A percentile compares a stretch with the other conserved stretches of the same genome.
These are phyloP conservation scores for Oriolus oriolus DNA, from an alignment of 2,113 vertebrate genomes.

Conservation along the genomic window DNA sequence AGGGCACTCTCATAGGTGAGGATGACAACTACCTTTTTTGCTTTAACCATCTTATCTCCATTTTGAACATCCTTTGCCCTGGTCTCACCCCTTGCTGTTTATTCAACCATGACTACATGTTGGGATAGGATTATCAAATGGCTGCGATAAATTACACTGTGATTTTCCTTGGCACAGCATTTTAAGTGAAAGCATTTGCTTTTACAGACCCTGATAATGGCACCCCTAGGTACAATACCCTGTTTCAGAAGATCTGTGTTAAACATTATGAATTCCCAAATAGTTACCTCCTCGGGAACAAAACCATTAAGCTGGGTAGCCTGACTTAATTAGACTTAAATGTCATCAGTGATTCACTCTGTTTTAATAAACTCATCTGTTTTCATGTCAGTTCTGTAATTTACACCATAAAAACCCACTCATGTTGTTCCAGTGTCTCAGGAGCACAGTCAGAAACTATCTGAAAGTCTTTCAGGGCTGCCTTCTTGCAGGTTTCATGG, in stretches of 20 bases:
- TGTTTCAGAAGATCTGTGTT: slow-evolving; percentile 10
- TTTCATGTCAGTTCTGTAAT: slow-evolving; percentile 54
- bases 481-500: not conserved
- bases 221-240: not conserved
- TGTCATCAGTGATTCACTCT: slow-evolving; percentile 53
- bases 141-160: not conserved
- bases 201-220: not conserved
- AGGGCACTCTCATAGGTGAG: not conserved
- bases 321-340: slow-evolving; percentile 65
- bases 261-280: slow-evolving; percentile 41
- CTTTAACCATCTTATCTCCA: not conserved
- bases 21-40: not conserved
- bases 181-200: not conserved
- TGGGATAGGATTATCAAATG: not conserved
- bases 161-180: not conserved
- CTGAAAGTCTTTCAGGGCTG: not conserved
- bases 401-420: slow-evolving; percentile 33
- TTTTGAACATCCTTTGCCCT: not conserved
- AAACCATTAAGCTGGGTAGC: slow-evolving; percentile 52
- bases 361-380: slow-evolving; percentile 67
- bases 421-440: not conserved
- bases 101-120: not conserved
- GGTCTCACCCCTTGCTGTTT: not conserved
- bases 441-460: not conserved
- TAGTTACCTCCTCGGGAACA: slow-evolving; percentile 40